A percentile compares a stretch with the other conserved stretches of the same genome.
phyloP scores from a whole-genome alignment of 2,888 invertebrate species.

The Scrobipalpa costella region DNA sequence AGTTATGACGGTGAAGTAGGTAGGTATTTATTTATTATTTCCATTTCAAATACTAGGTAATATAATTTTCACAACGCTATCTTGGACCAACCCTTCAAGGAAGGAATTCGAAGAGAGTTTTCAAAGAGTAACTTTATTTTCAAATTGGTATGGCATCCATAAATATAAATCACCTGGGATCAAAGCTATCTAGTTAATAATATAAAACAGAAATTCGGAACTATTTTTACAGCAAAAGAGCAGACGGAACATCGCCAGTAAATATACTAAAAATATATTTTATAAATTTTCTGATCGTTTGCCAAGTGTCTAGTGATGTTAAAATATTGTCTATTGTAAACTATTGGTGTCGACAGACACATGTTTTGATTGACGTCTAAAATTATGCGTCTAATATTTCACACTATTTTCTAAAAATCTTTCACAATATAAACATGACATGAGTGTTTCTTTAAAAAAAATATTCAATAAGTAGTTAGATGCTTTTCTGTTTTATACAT shows the following conservation, averaged over 20 bases:
- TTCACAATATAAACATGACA: too few relatives aligned
- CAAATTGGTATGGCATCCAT: too few relatives aligned
- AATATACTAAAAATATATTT: slow-evolving; percentile 10
- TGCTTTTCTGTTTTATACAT: too few relatives aligned
- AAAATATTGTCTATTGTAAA: slow-evolving; percentile 12
- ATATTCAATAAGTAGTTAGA: neutral
- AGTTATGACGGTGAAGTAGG: too few relatives aligned
- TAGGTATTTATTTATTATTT: too few relatives aligned
- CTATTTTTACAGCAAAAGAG: neutral
- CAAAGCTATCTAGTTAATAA: neutral
- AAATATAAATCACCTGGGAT: too few relatives aligned
- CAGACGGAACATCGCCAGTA: slow-evolving; percentile 1
- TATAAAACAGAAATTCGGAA: neutral
- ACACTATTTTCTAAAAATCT: neutral
- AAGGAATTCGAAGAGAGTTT: too few relatives aligned
- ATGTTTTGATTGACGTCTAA: neutral
- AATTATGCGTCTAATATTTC: neutral
- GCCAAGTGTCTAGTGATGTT: slow-evolving; percentile 18
- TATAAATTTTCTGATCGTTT: slow-evolving; percentile 16
- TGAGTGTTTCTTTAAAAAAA: neutral
- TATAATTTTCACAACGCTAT: too few relatives aligned
- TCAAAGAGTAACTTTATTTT: too few relatives aligned
- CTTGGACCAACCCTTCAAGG: too few relatives aligned
- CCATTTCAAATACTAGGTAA: too few relatives aligned
- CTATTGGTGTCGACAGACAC: slow-evolving; percentile 16